These are phyloP conservation scores for Amphipyra tragopoginis DNA, from an alignment of 2,888 invertebrate species.

Conservation along the genomic window DNA sequence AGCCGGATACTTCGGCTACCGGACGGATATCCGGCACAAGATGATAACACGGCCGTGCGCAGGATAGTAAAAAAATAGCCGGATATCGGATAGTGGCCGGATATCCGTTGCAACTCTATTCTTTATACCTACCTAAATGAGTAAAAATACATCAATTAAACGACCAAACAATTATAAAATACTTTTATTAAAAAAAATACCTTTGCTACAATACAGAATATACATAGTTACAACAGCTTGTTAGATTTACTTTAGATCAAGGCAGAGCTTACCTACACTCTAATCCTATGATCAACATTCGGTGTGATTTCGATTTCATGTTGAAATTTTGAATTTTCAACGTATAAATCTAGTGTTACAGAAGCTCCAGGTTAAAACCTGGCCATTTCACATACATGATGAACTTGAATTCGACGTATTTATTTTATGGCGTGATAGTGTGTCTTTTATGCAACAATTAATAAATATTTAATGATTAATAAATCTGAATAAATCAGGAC, in stretches of 20 bases:
- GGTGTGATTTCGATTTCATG: not conserved
- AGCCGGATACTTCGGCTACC: too few species aligned
- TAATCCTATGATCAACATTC: slow-evolving; percentile 5
- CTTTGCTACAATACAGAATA: slow-evolving; percentile 51
- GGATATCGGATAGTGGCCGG: too few species aligned
- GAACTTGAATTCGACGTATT: too few species aligned
- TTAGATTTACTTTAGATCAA: slow-evolving; percentile 34
- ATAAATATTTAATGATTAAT: too few species aligned
- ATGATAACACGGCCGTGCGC: too few species aligned
- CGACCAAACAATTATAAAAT: slow-evolving; percentile 63
- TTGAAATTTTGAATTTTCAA: too few species aligned
- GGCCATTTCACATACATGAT: not conserved
- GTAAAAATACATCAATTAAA: slow-evolving; percentile 26
- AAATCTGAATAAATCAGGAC: too few species aligned
- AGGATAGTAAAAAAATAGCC: too few species aligned
- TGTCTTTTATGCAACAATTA: too few species aligned
- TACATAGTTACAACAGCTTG: slow-evolving; percentile 49
- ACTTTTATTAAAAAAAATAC: slow-evolving; percentile 80
- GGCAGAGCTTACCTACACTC: slow-evolving; percentile 21
- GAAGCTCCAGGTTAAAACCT: not conserved
- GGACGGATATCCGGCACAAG: too few species aligned
- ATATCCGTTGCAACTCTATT: too few species aligned
- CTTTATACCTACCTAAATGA: not conserved
- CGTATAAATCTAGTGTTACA: not conserved
- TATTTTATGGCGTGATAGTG: too few species aligned